phyloP scores from a whole-genome alignment of 2,797 vertebrate genomes.

The Tachyglossus aculeatus region DNA sequence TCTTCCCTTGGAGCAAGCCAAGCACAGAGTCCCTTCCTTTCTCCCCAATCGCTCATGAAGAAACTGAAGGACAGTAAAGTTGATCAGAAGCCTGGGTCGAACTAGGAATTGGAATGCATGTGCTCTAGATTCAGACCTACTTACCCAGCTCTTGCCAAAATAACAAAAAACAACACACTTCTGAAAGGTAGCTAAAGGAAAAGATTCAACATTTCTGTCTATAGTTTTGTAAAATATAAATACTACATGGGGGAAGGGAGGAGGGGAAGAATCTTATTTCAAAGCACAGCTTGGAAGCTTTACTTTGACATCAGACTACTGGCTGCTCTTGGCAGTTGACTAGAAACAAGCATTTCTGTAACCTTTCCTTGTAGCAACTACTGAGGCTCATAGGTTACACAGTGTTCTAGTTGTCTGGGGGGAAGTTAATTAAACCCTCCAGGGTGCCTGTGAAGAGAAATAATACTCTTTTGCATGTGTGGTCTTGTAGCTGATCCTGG shows the following conservation, averaged over 20 bases:
- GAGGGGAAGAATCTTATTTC: conserved; percentile 14
- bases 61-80: too few species aligned
- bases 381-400: too few species aligned
- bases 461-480: background rate
- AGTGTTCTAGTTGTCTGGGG: too few species aligned
- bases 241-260: background rate
- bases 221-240: conserved; percentile 11
- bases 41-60: background rate
- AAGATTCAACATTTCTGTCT: background rate
- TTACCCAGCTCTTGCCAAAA: too few species aligned
- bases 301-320: background rate
- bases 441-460: conserved; percentile 3
- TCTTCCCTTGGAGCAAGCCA: too few species aligned
- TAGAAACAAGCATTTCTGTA: background rate
- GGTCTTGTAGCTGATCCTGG: background rate
- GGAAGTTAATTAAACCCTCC: conserved; percentile 39
- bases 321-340: background rate
- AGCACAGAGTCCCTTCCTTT: background rate
- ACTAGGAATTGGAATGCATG: background rate
- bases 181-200: background rate
- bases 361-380: conserved; percentile 9
- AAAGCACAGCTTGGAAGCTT: conserved; percentile 1
- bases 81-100: background rate
- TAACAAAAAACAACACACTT: background rate
- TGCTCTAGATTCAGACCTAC: background rate